phyloP scores from a whole-genome alignment of 1,140 invertebrate species.

The Aradophagus sp. region DNA sequence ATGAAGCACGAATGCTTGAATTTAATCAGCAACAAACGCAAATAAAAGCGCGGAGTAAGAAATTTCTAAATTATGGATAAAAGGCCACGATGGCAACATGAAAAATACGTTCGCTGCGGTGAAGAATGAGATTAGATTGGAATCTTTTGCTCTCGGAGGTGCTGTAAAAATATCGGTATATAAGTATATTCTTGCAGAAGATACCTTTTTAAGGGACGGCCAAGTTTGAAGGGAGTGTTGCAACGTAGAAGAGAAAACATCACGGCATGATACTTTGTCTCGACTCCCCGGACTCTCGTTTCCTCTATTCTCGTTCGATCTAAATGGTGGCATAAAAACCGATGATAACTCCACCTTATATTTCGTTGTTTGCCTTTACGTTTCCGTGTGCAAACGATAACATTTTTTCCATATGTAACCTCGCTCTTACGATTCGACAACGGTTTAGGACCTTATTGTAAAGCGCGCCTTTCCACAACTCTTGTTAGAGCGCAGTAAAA shows the following conservation, averaged over 20 bases:
- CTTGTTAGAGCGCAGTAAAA: too few relatives aligned
- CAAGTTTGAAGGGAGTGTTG: slow-evolving; percentile 11
- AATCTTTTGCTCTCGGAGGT: slow-evolving; percentile 18
- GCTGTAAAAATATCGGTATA: slow-evolving; percentile 28
- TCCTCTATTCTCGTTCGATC: too few relatives aligned
- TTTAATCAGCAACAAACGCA: too few relatives aligned
- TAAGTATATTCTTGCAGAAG: slow-evolving; percentile 4
- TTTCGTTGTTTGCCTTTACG: too few relatives aligned
- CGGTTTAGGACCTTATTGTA: too few relatives aligned
- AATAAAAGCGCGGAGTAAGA: not conserved
- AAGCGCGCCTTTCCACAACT: too few relatives aligned
- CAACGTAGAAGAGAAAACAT: slow-evolving; percentile 12
- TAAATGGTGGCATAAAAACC: slow-evolving; percentile 16
- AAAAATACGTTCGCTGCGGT: slow-evolving; percentile 11
- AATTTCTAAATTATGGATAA: slow-evolving; percentile 16
- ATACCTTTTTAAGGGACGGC: slow-evolving; percentile 19
- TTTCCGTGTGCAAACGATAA: too few relatives aligned
- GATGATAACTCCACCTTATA: slow-evolving; percentile 4
- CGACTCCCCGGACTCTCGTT: too few relatives aligned
- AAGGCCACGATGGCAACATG: not conserved
- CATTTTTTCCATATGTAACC: too few relatives aligned
- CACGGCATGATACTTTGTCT: too few relatives aligned
- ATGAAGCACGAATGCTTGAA: too few relatives aligned
- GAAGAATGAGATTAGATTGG: slow-evolving; percentile 31
- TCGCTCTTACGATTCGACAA: too few relatives aligned